Evolutionary conservation across 2,113 vertebrate species (phyloP).

Genomic region (Epinephelus fuscoguttatus): DNA sequence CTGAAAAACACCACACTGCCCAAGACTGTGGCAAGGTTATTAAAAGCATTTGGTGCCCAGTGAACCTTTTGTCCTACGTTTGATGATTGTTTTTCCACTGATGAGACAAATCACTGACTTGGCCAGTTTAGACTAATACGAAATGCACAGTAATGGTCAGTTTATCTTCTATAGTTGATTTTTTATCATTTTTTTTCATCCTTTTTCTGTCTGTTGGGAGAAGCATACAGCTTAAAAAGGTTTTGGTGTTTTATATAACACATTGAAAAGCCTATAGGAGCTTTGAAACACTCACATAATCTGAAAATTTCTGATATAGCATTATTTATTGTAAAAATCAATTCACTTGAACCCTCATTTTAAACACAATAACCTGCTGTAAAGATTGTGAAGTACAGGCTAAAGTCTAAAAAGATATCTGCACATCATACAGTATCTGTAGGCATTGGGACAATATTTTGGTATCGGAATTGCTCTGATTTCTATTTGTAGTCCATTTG

Average conservation of each 20-base stretch:
- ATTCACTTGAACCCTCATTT: background rate
- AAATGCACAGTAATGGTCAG: background rate
- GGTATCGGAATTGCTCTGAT: no score
- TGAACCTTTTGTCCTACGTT: conserved; percentile 7
- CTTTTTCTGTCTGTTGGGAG: no score
- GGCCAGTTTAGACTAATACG: background rate
- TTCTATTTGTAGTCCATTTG: no score
- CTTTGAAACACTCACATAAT: no score
- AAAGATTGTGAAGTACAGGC: background rate
- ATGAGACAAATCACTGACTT: conserved; percentile 5
- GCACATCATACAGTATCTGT: no score
- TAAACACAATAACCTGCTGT: background rate
- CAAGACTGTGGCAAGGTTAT: conserved; percentile 8
- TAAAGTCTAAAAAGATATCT: no score
- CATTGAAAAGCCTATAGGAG: background rate
- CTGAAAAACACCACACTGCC: conserved; percentile 22
- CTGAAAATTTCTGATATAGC: no score
- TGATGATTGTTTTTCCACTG: background rate
- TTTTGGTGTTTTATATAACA: background rate
- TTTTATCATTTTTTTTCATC: background rate
- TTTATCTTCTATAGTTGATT: background rate
- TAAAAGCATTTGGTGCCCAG: conserved; percentile 49
- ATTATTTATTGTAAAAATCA: background rate
- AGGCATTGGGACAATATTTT: no score
- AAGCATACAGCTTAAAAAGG: no score